Evolutionary conservation across 2,888 invertebrate genomes (phyloP).

Genomic region (Pilophorus perplexus): DNA sequence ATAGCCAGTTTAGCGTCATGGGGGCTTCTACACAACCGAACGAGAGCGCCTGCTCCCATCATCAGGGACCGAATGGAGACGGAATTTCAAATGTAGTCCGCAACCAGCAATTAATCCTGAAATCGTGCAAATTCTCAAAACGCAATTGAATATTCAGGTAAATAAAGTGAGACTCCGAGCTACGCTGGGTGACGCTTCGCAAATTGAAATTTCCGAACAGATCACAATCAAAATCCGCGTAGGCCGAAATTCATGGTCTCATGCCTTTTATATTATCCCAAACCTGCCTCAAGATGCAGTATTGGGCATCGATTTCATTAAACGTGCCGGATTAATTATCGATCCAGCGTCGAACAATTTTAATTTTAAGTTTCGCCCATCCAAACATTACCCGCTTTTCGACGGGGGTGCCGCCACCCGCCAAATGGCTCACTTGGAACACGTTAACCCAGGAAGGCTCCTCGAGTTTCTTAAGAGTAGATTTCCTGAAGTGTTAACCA

Average conservation of each 20-base stretch:
- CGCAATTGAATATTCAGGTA: neutral
- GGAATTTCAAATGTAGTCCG: neutral
- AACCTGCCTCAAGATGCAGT: neutral
- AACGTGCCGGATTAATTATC: neutral
- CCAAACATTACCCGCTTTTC: neutral
- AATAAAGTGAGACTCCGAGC: neutral
- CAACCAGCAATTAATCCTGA: neutral
- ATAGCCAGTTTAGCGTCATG: too few relatives aligned
- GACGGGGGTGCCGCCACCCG: neutral
- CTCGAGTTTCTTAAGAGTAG: neutral
- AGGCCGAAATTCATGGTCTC: neutral
- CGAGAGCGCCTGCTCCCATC: neutral
- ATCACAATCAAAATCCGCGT: neutral
- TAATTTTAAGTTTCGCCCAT: slow-evolving; percentile 4
- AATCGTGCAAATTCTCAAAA: neutral
- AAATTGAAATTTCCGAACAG: neutral
- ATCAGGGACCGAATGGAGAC: neutral
- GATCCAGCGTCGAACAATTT: slow-evolving; percentile 9
- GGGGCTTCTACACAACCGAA: too few relatives aligned
- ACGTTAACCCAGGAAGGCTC: neutral
- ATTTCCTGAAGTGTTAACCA: slow-evolving; percentile 14
- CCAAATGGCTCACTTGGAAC: neutral
- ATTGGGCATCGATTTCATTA: slow-evolving; percentile 18
- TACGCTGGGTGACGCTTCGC: slow-evolving; percentile 6
- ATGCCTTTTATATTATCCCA: neutral